Base-by-base conservation (phyloP, 2,113 vertebrate species). In the Ammodytes dubius region DNA sequence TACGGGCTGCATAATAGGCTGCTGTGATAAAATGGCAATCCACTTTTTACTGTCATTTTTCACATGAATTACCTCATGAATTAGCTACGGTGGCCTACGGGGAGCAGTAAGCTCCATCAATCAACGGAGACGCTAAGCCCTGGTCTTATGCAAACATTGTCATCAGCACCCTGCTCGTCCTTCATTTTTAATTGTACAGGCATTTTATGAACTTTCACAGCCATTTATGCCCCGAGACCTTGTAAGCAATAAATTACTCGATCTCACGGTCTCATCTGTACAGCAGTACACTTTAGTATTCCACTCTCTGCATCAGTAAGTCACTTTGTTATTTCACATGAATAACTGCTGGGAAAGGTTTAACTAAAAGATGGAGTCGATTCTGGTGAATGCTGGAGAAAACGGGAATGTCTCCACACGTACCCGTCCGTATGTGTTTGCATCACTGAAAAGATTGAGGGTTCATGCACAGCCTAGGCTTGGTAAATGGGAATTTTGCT, bases 121-220 rank as follows among this genome's bases (percentile, higher is more conserved):
- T 82, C 72, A 61, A 4, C 3, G 10, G 2, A 0, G 0, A 54
- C 60, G 49, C 35, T 39, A 53, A 73, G 54, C 42, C 42, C 13
- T 7, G n/a, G 35, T 14, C 58, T 52, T 57, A 6, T 2, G 58
- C 52, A 58, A 71, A 65, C 59, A 37, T 69, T 54, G 40, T 39
- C 67, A 45, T 15, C 57, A 40, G 8, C 0, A 0, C 6, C 14
- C 15, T 45, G 6, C 13, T 42, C 42, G 35, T 40, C 7, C 14
- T 39, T n/a, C 40, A 15, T 52, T 64, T 70, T 45, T n/a, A 10
- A 63, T 57, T 70, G 40, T 14, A 27, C 46, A 13, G 54, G 4
- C 46, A 5, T 74, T 86, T 81, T 68, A 63, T 71, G 27, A 60
- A 74, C 69, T 59, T 83, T 67, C 46, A 35, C 59, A 17, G n/a